Percentiles rank a stretch among this genome's conserved stretches.
These are phyloP conservation scores for Pantherophis guttatus DNA, from an alignment of 2,113 vertebrate genomes.

Conservation along the genomic window DNA sequence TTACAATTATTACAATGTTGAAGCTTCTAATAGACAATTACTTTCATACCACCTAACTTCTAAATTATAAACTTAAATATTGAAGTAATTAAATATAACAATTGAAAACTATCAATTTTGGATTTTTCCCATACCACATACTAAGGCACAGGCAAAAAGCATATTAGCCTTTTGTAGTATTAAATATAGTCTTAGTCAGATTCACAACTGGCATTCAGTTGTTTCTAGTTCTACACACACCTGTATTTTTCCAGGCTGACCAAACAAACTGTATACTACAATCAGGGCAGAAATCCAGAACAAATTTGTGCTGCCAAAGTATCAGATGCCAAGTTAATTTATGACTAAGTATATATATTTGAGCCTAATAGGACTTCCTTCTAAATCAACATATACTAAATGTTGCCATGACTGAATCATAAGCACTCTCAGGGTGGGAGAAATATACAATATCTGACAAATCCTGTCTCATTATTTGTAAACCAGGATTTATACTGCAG, in stretches of 20 bases:
- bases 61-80: background rate
- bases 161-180: background rate
- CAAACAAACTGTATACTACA: background rate
- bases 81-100: background rate
- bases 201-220: background rate
- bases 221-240: background rate
- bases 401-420: background rate
- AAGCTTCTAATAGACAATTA: background rate
- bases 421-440: background rate
- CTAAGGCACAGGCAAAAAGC: background rate
- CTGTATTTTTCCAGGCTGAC: background rate
- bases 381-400: background rate
- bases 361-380: background rate
- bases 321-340: background rate
- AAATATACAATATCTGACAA: background rate
- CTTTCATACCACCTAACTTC: background rate
- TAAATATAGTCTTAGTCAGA: background rate
- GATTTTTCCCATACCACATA: background rate
- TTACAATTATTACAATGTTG: background rate
- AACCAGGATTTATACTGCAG: background rate
- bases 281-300: background rate
- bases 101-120: background rate
- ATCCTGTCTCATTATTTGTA: background rate
- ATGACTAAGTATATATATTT: background rate
- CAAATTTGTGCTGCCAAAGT: background rate